These are phyloP conservation scores for Vultur gryphus DNA, from an alignment of 2,797 vertebrate genomes.

Conservation along the genomic window DNA sequence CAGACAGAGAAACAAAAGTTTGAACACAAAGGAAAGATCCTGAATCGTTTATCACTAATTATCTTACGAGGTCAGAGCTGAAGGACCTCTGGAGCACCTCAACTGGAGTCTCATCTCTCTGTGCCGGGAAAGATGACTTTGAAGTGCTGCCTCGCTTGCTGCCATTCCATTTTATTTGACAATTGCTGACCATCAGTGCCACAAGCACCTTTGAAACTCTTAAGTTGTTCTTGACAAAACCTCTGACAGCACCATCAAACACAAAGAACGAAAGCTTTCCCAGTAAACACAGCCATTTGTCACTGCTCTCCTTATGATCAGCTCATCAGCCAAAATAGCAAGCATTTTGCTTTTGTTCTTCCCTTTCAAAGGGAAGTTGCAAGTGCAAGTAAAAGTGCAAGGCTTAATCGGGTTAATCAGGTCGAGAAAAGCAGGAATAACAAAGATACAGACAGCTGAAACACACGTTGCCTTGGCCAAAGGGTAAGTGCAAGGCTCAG, in stretches of 20 bases:
- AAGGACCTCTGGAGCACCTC: background rate
- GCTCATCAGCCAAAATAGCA: background rate
- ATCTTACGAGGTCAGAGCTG: background rate
- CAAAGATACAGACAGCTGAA: background rate
- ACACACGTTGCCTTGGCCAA: background rate
- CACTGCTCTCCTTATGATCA: background rate
- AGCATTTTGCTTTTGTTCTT: background rate
- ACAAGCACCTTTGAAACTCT: background rate
- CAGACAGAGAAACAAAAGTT: background rate
- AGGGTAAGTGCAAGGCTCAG: background rate
- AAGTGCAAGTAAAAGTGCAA: background rate
- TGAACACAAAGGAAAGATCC: background rate
- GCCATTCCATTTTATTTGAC: background rate
- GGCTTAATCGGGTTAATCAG: background rate
- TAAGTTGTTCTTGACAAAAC: background rate
- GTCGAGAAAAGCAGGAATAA: background rate
- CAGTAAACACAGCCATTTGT: background rate
- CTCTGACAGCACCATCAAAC: background rate
- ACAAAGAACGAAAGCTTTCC: background rate
- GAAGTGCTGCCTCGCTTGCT: rapidly evolving
- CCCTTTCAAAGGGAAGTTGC: background rate
- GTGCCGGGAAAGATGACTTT: background rate
- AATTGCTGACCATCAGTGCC: background rate
- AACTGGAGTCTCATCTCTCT: background rate
- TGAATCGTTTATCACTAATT: background rate